Evolutionary conservation across 2,797 vertebrate species (phyloP).

Genomic region (Tiaroga cobitis): DNA sequence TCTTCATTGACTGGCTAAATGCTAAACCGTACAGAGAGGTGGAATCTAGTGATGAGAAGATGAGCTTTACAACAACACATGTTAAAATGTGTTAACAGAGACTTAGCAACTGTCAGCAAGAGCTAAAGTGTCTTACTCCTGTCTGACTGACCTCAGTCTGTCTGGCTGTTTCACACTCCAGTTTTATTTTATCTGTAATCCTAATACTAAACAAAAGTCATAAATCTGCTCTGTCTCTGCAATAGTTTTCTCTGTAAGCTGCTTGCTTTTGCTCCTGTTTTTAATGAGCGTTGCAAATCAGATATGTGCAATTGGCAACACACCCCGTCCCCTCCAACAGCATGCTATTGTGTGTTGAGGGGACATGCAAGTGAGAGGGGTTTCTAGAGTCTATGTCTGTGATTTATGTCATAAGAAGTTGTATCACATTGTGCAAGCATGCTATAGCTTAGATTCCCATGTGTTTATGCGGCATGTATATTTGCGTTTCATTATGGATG

Average conservation of each 20-base stretch:
- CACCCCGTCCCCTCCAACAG: constrained; percentile 66
- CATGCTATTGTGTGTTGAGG: constrained; percentile 70
- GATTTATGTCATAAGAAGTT: constrained; percentile 50
- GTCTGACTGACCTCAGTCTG: constrained; percentile 25
- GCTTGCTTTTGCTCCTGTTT: constrained; percentile 74
- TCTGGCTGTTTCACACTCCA: constrained; percentile 62
- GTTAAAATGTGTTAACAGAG: constrained; percentile 47
- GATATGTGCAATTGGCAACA: constrained; percentile 79
- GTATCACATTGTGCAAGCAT: constrained; percentile 60
- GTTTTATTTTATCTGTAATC: constrained; percentile 70
- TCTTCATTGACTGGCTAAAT: neutral
- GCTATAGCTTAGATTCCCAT: constrained; percentile 41
- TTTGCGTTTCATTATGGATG: constrained; percentile 23
- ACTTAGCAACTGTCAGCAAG: constrained; percentile 54
- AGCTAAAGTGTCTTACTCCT: constrained; percentile 57
- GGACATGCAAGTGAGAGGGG: constrained; percentile 50
- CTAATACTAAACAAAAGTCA: constrained; percentile 72
- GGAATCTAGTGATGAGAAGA: neutral
- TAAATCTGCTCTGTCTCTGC: constrained; percentile 50
- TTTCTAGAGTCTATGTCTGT: constrained; percentile 32
- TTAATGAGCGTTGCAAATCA: constrained; percentile 75
- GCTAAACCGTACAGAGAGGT: neutral
- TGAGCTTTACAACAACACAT: constrained; percentile 21
- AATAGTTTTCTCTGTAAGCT: constrained; percentile 74
- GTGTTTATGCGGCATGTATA: constrained; percentile 39